Evolutionary conservation across 2,888 invertebrate species (phyloP).

Genomic region (Eupelmus urozonus): DNA sequence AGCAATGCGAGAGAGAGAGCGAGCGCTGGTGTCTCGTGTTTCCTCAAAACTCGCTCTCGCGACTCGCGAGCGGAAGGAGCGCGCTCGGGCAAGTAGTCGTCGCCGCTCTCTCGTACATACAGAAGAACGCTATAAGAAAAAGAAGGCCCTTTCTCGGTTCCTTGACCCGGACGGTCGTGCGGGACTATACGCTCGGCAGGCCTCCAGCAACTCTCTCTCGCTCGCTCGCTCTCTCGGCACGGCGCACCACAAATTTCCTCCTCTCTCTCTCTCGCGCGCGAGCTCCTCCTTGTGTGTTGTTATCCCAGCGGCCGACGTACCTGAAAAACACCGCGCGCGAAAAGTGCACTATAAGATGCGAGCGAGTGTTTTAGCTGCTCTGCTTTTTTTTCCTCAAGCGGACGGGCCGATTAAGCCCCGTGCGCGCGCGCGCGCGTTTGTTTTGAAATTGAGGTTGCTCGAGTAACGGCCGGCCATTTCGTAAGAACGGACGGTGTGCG

Average conservation of each 20-base stretch:
- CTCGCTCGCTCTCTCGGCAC: conserved; percentile 5
- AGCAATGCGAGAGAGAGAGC: not conserved
- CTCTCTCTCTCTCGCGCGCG: not conserved
- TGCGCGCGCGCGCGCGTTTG: conserved; percentile 38
- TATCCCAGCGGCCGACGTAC: too few species aligned
- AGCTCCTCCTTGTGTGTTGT: not conserved
- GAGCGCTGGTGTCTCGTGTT: not conserved
- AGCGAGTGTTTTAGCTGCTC: conserved; percentile 4
- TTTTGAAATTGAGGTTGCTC: conserved; percentile 58
- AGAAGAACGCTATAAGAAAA: not conserved
- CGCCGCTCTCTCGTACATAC: not conserved
- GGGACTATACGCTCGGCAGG: too few species aligned
- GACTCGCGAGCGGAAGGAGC: not conserved
- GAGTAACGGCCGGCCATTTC: conserved; percentile 58
- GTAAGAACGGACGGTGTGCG: conserved; percentile 1
- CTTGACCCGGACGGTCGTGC: conserved; percentile 42
- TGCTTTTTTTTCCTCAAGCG: not conserved
- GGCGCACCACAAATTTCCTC: not conserved
- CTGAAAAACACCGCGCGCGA: too few species aligned
- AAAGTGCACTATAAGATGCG: too few species aligned
- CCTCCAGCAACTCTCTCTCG: not conserved
- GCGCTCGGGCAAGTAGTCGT: not conserved
- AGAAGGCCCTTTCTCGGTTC: conserved; percentile 40
- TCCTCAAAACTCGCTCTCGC: not conserved
- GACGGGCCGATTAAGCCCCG: too few species aligned